Conservation (phyloP, 2,888 invertebrate genomes). For the Acrobasis repandana region DNA sequence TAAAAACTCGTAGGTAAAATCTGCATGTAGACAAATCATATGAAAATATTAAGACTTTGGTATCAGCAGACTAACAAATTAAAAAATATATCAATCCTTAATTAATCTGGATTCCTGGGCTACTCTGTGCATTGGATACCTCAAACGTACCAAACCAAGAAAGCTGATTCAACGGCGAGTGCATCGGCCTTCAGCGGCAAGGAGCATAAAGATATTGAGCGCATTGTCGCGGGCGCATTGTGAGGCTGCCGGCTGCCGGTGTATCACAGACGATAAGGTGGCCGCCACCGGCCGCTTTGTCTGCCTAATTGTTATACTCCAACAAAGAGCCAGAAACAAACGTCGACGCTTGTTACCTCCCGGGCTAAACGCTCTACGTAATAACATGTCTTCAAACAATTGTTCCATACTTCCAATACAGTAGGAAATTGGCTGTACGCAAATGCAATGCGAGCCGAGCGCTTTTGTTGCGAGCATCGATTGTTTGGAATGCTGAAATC, state of each 20-base stretch:
- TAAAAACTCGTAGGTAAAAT: too few relatives aligned
- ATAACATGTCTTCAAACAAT: conserved; percentile 80
- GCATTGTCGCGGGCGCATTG: conserved; percentile 69
- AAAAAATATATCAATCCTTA: not conserved
- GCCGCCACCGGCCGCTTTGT: conserved; percentile 65
- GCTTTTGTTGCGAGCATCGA: conserved; percentile 54
- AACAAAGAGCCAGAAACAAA: conserved; percentile 79
- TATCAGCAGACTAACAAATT: not conserved
- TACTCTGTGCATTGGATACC: conserved; percentile 39
- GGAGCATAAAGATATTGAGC: conserved; percentile 77
- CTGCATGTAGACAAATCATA: too few relatives aligned
- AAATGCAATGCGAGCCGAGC: conserved; percentile 52
- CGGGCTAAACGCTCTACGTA: conserved; percentile 71
- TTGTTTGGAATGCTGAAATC: conserved; percentile 43
- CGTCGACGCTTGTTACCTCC: conserved; percentile 64
- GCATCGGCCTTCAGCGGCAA: conserved; percentile 70
- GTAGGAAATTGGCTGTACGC: conserved; percentile 73
- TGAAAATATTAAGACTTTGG: not conserved
- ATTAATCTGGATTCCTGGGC: not conserved
- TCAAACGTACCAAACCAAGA: conserved; percentile 53
- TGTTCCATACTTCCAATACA: conserved; percentile 69
- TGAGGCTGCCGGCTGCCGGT: conserved; percentile 44
- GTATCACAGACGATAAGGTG: conserved; percentile 63
- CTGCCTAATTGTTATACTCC: conserved; percentile 75
- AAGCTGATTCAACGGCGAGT: conserved; percentile 64